These are phyloP conservation scores for Haplochromis vanheusdeni DNA, from an alignment of 2,113 vertebrate genomes.

Conservation along the genomic window DNA sequence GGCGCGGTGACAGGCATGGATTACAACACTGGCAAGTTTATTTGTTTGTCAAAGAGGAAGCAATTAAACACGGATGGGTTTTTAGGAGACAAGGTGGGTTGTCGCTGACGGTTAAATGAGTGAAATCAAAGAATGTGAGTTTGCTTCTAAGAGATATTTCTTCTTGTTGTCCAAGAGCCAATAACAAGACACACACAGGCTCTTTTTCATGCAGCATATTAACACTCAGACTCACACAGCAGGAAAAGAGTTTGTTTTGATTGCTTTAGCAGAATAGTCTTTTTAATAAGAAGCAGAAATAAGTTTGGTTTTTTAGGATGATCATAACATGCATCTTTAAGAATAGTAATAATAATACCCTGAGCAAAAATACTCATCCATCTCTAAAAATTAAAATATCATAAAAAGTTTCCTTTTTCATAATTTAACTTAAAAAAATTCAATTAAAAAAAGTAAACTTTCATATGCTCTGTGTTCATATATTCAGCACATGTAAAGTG, in stretches of 20 bases:
- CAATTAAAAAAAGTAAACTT: neutral
- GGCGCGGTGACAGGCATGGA: neutral
- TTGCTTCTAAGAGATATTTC: neutral
- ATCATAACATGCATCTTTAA: neutral
- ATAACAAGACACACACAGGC: neutral
- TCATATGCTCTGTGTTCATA: neutral
- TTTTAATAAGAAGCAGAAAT: neutral
- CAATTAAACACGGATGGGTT: constrained; percentile 29
- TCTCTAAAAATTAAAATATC: neutral
- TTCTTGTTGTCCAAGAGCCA: neutral
- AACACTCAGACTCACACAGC: neutral
- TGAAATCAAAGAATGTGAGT: neutral
- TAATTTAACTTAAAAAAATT: neutral
- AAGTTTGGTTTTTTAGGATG: neutral
- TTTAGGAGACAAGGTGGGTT: constrained; percentile 12
- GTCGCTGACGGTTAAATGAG: constrained; percentile 1
- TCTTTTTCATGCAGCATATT: neutral
- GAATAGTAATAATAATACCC: neutral
- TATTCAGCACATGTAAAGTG: neutral
- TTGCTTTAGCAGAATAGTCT: neutral
- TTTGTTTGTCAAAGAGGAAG: constrained; percentile 30
- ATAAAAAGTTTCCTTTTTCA: neutral
- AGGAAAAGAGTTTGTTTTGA: neutral
- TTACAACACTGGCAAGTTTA: neutral
- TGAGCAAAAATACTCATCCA: neutral